Base-by-base conservation (phyloP, 2,113 vertebrate genomes). In the Grammomys surdaster region DNA sequence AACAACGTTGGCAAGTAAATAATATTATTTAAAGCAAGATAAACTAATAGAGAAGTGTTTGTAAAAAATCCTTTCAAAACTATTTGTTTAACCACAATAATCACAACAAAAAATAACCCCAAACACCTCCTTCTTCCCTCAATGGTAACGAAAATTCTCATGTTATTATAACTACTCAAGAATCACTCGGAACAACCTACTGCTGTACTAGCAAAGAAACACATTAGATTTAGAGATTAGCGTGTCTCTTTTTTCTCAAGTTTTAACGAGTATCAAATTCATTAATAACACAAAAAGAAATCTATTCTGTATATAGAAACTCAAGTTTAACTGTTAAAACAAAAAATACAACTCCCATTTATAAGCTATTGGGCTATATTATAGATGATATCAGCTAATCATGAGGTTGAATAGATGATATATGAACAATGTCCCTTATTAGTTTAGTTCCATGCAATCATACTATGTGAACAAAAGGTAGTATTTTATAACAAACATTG, bases 1-100 rank as follows among this genome's bases (percentile, higher is more conserved):
- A 94, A 82, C 84, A 94, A 95, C 60, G n/a, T 13, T 91, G 36
- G 33, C 9, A 96, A 96, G 85, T 90, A 93, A 94, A 88, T 40
- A 22, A 31, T 33, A 96, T 36, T 72, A 95, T 88, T 58, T 51
- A 51, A 88, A 88, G 58, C 16, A 90, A 96, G 73, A 85, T 69
- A 94, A 94, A 67, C 51, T 56, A 73, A 89, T 72, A 19, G 56
- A 10, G 10, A 91, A 95, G 63, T 60, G n/a, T 76, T 86, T 12
- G 60, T 72, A 89, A 90, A 56, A 95, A 65, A 26, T 8, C 67
- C 11, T n/a, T 43, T 58, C 24, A 56, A 88, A 96, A 95, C 36
- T 91, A 77, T 33, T 86, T 58, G 9, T 89, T 81, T 43, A 86
- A 22, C 85, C 36, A 95, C 36, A 95, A 89, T 60, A 91, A 89